A percentile compares a stretch with the other conserved stretches of the same genome.
phyloP scores from a whole-genome alignment of 2,888 invertebrate genomes.

The Erynnis tages region DNA sequence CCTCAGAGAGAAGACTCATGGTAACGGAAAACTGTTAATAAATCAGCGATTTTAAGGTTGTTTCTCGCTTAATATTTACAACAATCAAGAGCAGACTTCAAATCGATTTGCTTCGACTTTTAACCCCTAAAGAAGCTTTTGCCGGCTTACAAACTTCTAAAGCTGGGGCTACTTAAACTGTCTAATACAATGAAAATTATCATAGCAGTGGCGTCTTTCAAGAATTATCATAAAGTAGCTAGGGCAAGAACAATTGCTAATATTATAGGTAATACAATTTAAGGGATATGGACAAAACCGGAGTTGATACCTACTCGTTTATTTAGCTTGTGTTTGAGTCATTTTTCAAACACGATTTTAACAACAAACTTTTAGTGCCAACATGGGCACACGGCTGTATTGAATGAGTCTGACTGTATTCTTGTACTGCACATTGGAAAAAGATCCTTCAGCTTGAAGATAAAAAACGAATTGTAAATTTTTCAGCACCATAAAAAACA shows the following conservation, averaged over 20 bases:
- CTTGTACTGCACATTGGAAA: not conserved
- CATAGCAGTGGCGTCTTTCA: constrained; percentile 7
- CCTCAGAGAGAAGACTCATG: too few species aligned
- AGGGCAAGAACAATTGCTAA: constrained; percentile 16
- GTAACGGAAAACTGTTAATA: too few species aligned
- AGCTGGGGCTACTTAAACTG: constrained; percentile 25
- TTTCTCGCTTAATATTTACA: constrained; percentile 1
- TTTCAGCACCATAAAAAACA: not conserved
- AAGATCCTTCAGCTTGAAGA: not conserved
- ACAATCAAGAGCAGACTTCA: not conserved
- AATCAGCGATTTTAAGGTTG: too few species aligned
- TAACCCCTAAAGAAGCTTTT: constrained; percentile 22
- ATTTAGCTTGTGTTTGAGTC: not conserved
- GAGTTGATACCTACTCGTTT: not conserved
- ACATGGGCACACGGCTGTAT: too few species aligned
- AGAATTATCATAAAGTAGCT: constrained; percentile 26
- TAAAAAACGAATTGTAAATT: not conserved
- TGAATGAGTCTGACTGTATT: too few species aligned
- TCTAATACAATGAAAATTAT: constrained; percentile 27
- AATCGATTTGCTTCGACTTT: constrained; percentile 19
- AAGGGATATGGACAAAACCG: constrained; percentile 2
- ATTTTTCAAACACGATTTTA: too few species aligned
- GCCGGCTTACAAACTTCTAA: constrained; percentile 20
- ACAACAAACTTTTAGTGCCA: not conserved
- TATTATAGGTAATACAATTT: constrained; percentile 17